These are phyloP conservation scores for Condylura cristata DNA, from an alignment of 2,113 vertebrate species.

Conservation along the genomic window DNA sequence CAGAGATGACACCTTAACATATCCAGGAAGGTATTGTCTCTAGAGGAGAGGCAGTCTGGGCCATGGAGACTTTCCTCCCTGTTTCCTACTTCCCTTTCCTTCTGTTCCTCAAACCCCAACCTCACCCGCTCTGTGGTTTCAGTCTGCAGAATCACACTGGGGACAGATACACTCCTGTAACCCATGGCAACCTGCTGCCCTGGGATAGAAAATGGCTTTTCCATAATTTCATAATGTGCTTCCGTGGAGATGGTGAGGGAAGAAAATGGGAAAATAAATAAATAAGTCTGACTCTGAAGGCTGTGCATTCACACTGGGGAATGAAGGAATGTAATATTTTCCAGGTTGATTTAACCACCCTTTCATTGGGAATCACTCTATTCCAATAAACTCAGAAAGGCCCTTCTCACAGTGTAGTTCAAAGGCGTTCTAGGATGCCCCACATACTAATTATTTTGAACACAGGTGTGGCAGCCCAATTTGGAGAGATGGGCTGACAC, in stretches of 20 bases:
- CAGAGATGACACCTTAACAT: too few species aligned
- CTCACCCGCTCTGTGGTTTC: slow-evolving; percentile 47
- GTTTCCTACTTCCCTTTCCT: not conserved
- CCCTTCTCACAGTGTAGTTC: not conserved
- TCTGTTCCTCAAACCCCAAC: not conserved
- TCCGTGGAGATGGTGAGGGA: not conserved
- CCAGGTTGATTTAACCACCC: not conserved
- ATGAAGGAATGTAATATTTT: not conserved
- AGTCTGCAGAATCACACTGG: slow-evolving; percentile 58
- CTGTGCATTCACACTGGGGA: not conserved
- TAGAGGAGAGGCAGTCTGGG: fast-evolving
- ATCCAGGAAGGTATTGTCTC: too few species aligned
- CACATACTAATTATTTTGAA: slow-evolving; percentile 57
- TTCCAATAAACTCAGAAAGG: slow-evolving; percentile 30
- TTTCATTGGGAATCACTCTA: slow-evolving; percentile 39
- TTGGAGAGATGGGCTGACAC: not conserved
- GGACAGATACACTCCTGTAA: slow-evolving; percentile 78
- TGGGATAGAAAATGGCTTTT: slow-evolving; percentile 76
- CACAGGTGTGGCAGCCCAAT: not conserved
- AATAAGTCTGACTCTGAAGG: slow-evolving; percentile 32
- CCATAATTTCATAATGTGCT: slow-evolving; percentile 79
- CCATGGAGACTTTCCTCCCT: not conserved
- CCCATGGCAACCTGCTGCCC: slow-evolving; percentile 79
- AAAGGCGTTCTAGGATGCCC: not conserved
- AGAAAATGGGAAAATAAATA: slow-evolving; percentile 42